Base-by-base conservation (phyloP, 2,113 vertebrate species). In the Prionailurus bengalensis region DNA sequence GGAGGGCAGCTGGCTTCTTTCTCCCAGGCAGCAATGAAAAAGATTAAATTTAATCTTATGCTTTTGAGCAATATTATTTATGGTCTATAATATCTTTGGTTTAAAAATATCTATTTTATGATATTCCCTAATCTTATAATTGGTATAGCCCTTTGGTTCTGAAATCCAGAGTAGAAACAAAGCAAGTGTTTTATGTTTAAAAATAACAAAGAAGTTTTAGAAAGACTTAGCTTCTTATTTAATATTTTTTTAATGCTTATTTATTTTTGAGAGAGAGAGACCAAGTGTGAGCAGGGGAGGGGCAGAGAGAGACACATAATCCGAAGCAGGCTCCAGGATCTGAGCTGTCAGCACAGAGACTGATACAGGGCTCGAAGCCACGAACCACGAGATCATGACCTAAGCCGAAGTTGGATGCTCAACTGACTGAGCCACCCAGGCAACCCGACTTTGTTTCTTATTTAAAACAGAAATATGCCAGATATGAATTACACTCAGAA, bases 111-210 rank as follows among this genome's bases (percentile, higher is more conserved):
- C 53, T 17, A n/a, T 73, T 70, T 58, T 45, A 9, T 7, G 11
- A 45, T 58, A 25, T 78, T 86, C 65, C 4, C 58, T 71, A 31
- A 82, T 95, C n/a, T 11, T 71, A 4, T 66, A 3, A 53, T 78
- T 82, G 78, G 14, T 29, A 1, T 42, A 86, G 16, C 51, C 13
- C 23, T 17, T 92, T 94, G 93, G 48, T 73, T 95, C 65, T 95
- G 66, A 68, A 89, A 65, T 76, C 91, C 23, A 81, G 65, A 78
- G 42, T 36, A 76, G 79, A 89, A 74, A 51, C 33, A 51, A 5
- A 91, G 68, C 42, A 92, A 42, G 53, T 68, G 88, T 61, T 73
- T 92, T n/a, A 55, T 39, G 39, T 73, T 96, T 91, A 81, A 91
- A 61, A 55, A 53, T 39, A 33, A 74, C 42, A 53, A 71, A 74